Percentiles rank a stretch among this genome's conserved stretches.
phyloP scores from a whole-genome alignment of 2,797 vertebrate species.

The Florisuga fusca region DNA sequence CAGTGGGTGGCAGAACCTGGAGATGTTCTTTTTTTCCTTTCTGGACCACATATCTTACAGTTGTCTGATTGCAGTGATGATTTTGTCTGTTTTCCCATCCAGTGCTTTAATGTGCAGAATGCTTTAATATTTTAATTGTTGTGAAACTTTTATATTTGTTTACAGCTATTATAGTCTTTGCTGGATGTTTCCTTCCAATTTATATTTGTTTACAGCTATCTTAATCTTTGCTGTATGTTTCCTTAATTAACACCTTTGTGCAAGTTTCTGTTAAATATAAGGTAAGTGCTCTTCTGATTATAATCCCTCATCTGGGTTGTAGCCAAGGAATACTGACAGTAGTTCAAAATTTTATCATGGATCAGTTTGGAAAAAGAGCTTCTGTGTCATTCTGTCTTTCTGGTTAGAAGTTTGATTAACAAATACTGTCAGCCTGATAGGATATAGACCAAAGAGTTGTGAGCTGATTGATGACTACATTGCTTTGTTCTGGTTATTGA shows the following conservation, averaged over 20 bases:
- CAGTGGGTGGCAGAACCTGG: background rate
- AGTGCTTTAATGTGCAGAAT: background rate
- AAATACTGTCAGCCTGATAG: background rate
- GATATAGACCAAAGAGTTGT: background rate
- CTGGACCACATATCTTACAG: background rate
- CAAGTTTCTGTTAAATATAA: background rate
- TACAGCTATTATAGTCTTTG: background rate
- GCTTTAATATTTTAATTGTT: background rate
- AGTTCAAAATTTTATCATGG: background rate
- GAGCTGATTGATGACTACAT: background rate
- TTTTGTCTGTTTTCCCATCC: background rate
- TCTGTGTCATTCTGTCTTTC: background rate
- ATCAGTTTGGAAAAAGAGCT: background rate
- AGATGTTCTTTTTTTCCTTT: background rate
- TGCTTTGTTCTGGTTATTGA: background rate
- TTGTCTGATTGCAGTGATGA: background rate
- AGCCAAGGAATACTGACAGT: background rate
- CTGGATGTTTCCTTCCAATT: background rate
- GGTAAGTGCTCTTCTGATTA: background rate
- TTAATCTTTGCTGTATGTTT: background rate
- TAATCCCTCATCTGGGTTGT: background rate
- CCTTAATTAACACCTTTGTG: conserved; percentile 8
- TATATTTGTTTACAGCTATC: background rate
- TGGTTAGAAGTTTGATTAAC: background rate
- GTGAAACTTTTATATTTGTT: background rate